These are phyloP conservation scores for Drosophila triauraria DNA, from an alignment of 1,140 invertebrate species.

Conservation along the genomic window DNA sequence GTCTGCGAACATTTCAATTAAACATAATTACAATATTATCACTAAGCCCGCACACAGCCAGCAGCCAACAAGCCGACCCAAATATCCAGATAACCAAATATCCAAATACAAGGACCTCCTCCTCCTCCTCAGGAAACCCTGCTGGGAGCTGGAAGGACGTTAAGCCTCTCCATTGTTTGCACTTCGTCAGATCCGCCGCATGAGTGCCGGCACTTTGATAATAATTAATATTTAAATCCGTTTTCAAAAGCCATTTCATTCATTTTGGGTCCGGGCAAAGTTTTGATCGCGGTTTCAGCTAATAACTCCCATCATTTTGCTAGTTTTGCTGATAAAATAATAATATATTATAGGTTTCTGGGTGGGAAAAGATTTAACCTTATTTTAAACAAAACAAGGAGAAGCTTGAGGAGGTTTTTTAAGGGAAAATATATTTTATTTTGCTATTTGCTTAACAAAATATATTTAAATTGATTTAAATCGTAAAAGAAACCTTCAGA, in stretches of 20 bases:
- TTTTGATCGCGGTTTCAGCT: conserved; percentile 8
- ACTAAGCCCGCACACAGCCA: conserved; percentile 27
- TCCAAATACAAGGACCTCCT: conserved; percentile 1
- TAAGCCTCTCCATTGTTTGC: conserved; percentile 33
- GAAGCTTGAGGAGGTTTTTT: too few relatives aligned
- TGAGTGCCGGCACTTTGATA: conserved; percentile 68
- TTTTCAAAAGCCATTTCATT: conserved; percentile 56
- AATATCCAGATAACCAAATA: conserved; percentile 11
- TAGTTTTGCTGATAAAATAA: neutral
- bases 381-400: too few relatives aligned
- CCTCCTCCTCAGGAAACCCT: neutral
- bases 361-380: neutral
- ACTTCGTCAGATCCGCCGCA: conserved; percentile 33
- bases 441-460: too few relatives aligned
- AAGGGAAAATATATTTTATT: too few relatives aligned
- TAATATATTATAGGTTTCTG: neutral
- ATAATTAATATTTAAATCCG: conserved; percentile 75
- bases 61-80: neutral
- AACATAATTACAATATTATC: conserved; percentile 66
- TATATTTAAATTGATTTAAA: too few relatives aligned
- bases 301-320: neutral
- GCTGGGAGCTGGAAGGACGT: neutral
- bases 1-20: conserved; percentile 71
- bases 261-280: conserved; percentile 3
- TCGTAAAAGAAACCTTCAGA: too few relatives aligned